Base-by-base conservation (phyloP, 2,113 vertebrate species). In the Platycercus adscitus region DNA sequence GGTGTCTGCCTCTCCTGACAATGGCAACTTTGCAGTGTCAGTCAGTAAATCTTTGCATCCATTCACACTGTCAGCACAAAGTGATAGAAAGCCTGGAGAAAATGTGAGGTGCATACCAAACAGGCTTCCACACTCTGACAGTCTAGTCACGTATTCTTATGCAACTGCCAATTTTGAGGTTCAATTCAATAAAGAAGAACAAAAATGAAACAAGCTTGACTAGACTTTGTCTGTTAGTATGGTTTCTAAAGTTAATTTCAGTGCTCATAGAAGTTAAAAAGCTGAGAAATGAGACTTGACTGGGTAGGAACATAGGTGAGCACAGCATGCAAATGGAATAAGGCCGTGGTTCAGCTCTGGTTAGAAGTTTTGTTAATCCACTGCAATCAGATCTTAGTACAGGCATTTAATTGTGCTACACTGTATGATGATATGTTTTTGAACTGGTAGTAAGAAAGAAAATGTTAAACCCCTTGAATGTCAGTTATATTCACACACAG, bases 171-270 rank as follows among this genome's bases (percentile, higher is more conserved):
- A 79, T 95, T 94, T 90, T 89, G 81, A 91, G 68, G 44, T 85
- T 81, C 84, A 88, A 33, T 97, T 97, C 84, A 95, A 97, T 88
- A 88, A 70, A 70, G 65, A 92, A 86, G 53, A 95, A 91, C 64
- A 95, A 95, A 96, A 96, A 91, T 66, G 58, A 86, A 94, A 86
- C n/a, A 89, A 68, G 37, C 46, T 35, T n/a, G 56, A 39, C 44
- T 91, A 94, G 95, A 77, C 72, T 92, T 46, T 61, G 50, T 81
- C 72, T 84, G 65, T 81, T 91, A 76, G 44, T 23, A 33, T 37
- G 41, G 37, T 65, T 92, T 90, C 77, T 82, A 69, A 89, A 94
- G 96, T 81, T 93, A 63, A 89, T 96, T 94, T 94, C 53, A 61
- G n/a, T 46, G 49, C 37, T 87, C 47, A 24, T 31, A 55, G 82